These are phyloP conservation scores for Thereva unica DNA, from an alignment of 2,888 invertebrate species.

Conservation along the genomic window DNA sequence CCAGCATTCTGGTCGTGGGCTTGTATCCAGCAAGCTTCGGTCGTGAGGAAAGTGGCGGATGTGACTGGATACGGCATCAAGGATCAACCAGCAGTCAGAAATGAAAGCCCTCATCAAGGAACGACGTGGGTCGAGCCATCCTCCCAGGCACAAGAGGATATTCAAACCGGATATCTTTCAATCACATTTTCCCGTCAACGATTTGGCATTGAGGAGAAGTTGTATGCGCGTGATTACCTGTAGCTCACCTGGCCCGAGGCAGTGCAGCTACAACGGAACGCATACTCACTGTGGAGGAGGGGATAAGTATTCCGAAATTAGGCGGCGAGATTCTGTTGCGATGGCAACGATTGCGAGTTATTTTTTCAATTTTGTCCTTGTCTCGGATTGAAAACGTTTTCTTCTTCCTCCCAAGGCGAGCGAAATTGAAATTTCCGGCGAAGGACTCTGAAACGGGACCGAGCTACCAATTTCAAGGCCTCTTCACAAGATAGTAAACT, in stretches of 20 bases:
- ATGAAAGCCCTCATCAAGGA: constrained; percentile 30
- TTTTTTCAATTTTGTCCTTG: neutral
- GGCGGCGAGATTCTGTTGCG: neutral
- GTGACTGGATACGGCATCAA: neutral
- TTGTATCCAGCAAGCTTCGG: constrained; percentile 10
- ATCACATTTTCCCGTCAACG: constrained; percentile 31
- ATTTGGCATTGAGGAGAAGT: constrained; percentile 28
- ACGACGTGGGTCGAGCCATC: neutral
- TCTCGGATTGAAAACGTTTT: neutral
- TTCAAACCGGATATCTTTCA: constrained; percentile 34
- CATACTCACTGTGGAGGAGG: neutral
- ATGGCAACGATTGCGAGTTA: neutral
- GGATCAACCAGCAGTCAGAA: constrained; percentile 22
- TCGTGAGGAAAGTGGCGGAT: constrained; percentile 5
- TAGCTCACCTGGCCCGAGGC: constrained; percentile 2
- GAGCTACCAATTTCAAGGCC: too few relatives aligned
- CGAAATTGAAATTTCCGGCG: constrained; percentile 8
- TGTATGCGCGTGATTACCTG: constrained; percentile 29
- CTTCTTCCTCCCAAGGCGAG: neutral
- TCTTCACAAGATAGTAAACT: too few relatives aligned
- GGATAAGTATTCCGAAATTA: neutral
- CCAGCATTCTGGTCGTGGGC: neutral
- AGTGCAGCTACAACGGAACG: constrained; percentile 6
- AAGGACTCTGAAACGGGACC: neutral
- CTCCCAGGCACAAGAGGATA: constrained; percentile 17